These are phyloP conservation scores for Regulus satrapa DNA, from an alignment of 2,113 vertebrate species.

Conservation along the genomic window DNA sequence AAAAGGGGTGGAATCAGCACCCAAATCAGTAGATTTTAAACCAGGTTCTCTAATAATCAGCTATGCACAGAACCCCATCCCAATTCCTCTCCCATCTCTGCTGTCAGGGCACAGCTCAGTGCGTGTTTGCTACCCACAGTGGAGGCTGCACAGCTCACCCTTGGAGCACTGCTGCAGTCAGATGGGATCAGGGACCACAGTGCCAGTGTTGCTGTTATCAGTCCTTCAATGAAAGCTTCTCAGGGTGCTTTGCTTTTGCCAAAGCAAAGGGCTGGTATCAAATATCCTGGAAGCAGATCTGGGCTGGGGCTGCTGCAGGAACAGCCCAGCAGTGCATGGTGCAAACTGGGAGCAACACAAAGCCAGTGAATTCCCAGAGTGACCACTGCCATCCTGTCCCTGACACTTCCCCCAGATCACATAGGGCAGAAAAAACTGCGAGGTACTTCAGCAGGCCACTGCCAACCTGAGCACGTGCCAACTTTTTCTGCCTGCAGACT, in stretches of 20 bases:
- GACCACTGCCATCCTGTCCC: not conserved
- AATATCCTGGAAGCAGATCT: not conserved
- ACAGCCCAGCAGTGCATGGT: not conserved
- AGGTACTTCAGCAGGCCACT: not conserved
- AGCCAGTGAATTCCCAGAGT: not conserved
- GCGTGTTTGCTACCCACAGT: not conserved
- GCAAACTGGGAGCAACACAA: not conserved
- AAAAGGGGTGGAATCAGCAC: not conserved
- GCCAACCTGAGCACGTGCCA: not conserved
- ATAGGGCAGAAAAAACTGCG: not conserved
- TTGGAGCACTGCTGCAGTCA: not conserved
- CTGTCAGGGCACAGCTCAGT: not conserved
- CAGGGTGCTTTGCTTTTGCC: not conserved
- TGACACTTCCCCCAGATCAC: too few relatives aligned
- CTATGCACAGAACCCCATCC: not conserved
- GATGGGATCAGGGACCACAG: not conserved
- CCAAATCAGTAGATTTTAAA: not conserved
- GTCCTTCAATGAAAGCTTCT: not conserved
- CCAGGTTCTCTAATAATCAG: not conserved
- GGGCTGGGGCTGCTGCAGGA: not conserved
- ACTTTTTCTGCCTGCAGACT: not conserved
- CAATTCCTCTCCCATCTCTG: not conserved
- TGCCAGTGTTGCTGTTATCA: not conserved
- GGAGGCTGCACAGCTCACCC: not conserved
- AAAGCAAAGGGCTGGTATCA: not conserved